Evolutionary conservation across 2,113 vertebrate species (phyloP), one percentile per base, ranked within the genome.

Genomic region (Sturnus vulgaris): DNA sequence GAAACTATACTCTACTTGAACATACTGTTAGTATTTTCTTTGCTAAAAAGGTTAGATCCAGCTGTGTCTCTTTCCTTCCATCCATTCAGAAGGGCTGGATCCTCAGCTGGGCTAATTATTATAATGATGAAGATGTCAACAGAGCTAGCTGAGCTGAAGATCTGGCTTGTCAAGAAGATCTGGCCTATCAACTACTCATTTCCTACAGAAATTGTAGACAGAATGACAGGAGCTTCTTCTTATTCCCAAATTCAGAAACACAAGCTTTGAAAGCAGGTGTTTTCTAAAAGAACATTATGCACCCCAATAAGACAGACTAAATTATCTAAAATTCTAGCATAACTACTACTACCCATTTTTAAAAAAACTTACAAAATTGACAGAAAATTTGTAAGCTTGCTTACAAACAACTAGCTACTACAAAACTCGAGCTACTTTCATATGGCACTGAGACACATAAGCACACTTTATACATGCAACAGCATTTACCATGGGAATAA

Each of bases 41-140:
- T 76, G 40, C 11, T 84, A 59, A 35, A 33, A 46, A 37, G 10
- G 4, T 37, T 22, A 56, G 61, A 64, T 37, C 10, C 15, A 78
- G 5, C 5, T 63, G 13, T 55, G 3, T 50, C 65, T 50, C 27
- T 49, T 65, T 72, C 37, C 19, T 87, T 68, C 39, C 18, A 31
- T 49, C 19, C 40, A 33, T 30, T 72, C 60, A 56, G 20, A 76
- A 81, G 9, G 11, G 17, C 35, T 65, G 53, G 23, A 68, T 37
- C 22, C 33, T 64, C 71, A 68, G 6, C 17, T 40, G 13, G 9
- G 9, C 2, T 72, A 55, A 46, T 72, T 63, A 16, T 44, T 55
- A 1, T 5, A 68, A 8, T 1, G 0, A 30, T 64, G 15, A 5
- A 71, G 27, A 17, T 42, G 4, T 47, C 57, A 76, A 23, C 6